Evolutionary conservation across 2,113 vertebrate species (phyloP).

Genomic region (Leucoraja erinaceus): DNA sequence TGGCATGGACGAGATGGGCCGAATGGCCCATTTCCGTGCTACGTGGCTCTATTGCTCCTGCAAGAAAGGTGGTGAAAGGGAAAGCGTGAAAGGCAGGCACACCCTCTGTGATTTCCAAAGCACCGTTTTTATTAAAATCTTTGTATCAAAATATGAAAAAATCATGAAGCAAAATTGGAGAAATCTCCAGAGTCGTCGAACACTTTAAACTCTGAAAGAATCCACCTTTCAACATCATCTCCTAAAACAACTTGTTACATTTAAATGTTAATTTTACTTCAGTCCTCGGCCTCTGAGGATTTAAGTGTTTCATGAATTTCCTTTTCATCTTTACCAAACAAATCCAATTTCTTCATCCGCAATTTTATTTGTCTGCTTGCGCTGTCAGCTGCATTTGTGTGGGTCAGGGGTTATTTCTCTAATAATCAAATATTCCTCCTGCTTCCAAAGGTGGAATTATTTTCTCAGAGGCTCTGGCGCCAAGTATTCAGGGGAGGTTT

Average conservation of each 20-base stretch:
- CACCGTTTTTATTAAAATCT: neutral
- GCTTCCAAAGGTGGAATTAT: slow-evolving; percentile 11
- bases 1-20: too few relatives aligned
- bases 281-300: neutral
- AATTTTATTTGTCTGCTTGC: slow-evolving; percentile 25
- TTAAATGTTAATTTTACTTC: slow-evolving; percentile 25
- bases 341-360: slow-evolving; percentile 22
- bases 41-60: too few relatives aligned
- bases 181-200: neutral
- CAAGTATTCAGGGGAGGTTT: neutral
- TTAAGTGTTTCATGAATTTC: neutral
- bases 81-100: neutral
- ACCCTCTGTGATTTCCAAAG: neutral
- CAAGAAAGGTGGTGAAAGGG: neutral
- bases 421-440: slow-evolving; percentile 31
- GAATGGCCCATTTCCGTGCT: too few relatives aligned
- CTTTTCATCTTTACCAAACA: slow-evolving; percentile 30
- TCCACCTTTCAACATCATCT: neutral
- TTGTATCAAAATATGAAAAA: neutral
- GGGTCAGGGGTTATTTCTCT: slow-evolving; percentile 22
- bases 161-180: neutral
- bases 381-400: neutral
- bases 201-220: neutral
- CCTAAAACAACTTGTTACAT: slow-evolving; percentile 12
- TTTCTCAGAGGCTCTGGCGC: neutral